phyloP scores from a whole-genome alignment of 1,140 invertebrate species.

The Berghia stephanieae region DNA sequence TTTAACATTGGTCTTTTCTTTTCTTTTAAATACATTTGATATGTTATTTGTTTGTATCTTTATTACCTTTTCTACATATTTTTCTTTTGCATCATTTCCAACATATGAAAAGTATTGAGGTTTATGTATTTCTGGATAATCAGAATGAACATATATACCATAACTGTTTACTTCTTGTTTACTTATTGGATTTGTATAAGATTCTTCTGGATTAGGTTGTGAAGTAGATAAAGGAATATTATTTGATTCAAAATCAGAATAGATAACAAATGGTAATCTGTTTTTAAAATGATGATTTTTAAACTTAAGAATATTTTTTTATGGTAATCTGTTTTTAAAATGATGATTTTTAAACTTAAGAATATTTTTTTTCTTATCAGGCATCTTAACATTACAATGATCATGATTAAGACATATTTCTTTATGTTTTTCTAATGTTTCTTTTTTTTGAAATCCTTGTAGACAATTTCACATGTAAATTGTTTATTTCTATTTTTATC shows the following conservation, averaged over 20 bases:
- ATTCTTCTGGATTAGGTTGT: conserved; percentile 28
- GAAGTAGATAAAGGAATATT: too few relatives aligned
- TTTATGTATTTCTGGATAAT: conserved; percentile 19
- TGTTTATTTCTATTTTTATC: neutral
- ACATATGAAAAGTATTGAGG: neutral
- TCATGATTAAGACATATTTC: conserved; percentile 20
- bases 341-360: too few relatives aligned
- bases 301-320: conserved; percentile 31
- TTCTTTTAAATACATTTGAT: too few relatives aligned
- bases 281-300: conserved; percentile 18
- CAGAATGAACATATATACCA: conserved; percentile 23
- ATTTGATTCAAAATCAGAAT: conserved; percentile 40
- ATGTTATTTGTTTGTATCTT: too few relatives aligned
- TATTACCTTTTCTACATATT: conserved; percentile 13
- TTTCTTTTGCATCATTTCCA: conserved; percentile 16
- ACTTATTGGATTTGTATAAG: conserved; percentile 24
- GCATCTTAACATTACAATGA: conserved; percentile 23
- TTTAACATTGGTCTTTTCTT: too few relatives aligned
- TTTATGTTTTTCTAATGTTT: conserved; percentile 31
- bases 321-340: too few relatives aligned
- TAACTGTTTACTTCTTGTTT: conserved; percentile 27
- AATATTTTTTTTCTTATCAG: conserved; percentile 18
- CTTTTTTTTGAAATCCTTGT: conserved; percentile 19
- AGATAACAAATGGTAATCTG: conserved; percentile 31
- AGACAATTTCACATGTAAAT: conserved; percentile 33